A percentile compares a stretch with the other conserved stretches of the same genome.
Conservation (phyloP, 2,113 vertebrate genomes). For the Mus spicilegus region DNA sequence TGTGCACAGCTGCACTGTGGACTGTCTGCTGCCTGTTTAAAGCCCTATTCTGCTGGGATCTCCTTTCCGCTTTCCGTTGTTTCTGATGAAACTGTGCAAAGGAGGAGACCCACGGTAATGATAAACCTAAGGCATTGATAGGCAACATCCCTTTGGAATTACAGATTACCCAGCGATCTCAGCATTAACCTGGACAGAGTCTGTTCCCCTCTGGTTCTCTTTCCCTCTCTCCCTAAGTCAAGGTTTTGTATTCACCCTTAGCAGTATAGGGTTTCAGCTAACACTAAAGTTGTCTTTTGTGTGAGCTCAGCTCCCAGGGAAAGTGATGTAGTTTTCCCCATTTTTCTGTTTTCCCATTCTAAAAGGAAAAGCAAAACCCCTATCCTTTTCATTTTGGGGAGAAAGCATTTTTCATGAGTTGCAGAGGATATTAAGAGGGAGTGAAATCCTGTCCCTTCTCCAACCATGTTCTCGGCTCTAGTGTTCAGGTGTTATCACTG, state of each 20-base stretch:
- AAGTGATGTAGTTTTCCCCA: neutral
- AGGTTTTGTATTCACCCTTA: conserved; percentile 55
- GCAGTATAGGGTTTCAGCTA: conserved; percentile 70
- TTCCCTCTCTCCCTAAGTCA: conserved; percentile 28
- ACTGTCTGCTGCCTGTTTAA: conserved; percentile 80
- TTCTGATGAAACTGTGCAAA: conserved; percentile 61
- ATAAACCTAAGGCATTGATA: conserved; percentile 55
- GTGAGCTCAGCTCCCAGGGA: conserved; percentile 20
- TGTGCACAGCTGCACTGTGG: conserved; percentile 78
- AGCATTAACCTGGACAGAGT: conserved; percentile 55
- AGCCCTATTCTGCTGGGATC: conserved; percentile 72
- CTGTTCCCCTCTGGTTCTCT: accelerated
- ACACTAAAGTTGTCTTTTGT: conserved; percentile 49
- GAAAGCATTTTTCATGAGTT: conserved; percentile 43
- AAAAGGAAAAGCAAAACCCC: conserved; percentile 23
- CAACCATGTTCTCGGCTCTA: neutral
- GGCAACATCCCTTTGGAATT: conserved; percentile 66
- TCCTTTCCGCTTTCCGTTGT: conserved; percentile 68
- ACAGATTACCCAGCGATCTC: conserved; percentile 74
- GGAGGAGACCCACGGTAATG: conserved; percentile 66
- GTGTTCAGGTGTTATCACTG: neutral
- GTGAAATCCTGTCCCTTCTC: neutral
- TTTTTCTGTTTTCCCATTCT: neutral
- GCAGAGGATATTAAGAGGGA: conserved; percentile 71
- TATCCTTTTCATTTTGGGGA: neutral